These are phyloP conservation scores for Doryteuthis pealeii DNA, from an alignment of 1,140 invertebrate species.

Conservation along the genomic window DNA sequence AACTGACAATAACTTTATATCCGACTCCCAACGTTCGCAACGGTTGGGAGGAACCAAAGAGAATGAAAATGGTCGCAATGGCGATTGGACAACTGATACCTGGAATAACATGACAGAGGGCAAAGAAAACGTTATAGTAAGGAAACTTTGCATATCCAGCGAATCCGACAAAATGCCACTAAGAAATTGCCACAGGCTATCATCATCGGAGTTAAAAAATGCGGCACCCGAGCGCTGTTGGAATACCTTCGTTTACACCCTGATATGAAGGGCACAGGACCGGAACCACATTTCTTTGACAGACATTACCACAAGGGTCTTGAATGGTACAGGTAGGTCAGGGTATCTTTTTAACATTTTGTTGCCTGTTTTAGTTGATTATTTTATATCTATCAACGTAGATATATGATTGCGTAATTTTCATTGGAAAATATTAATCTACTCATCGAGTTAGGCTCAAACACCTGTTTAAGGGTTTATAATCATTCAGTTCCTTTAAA, in stretches of 20 bases:
- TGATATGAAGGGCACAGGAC: constrained; percentile 41
- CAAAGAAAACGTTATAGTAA: not conserved
- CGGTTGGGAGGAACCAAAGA: not conserved
- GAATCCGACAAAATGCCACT: constrained; percentile 6
- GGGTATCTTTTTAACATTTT: too few species aligned
- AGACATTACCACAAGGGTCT: constrained; percentile 55
- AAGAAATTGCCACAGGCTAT: constrained; percentile 37
- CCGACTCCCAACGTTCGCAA: too few species aligned
- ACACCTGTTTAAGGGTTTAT: too few species aligned
- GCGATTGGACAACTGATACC: not conserved
- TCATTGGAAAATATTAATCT: too few species aligned
- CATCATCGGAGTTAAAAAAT: constrained; percentile 60
- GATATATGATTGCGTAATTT: too few species aligned
- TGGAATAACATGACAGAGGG: not conserved
- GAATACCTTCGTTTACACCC: constrained; percentile 58
- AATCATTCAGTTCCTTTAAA: too few species aligned
- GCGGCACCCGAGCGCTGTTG: constrained; percentile 60
- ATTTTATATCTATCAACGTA: too few species aligned
- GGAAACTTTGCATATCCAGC: not conserved
- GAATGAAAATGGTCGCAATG: not conserved
- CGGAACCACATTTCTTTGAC: constrained; percentile 58
- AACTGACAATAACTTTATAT: too few species aligned
- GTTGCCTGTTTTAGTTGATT: too few species aligned
- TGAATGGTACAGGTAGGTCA: constrained; percentile 56
- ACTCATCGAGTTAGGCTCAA: too few species aligned